These are phyloP conservation scores for Kryphioiulus occultus DNA, from an alignment of 2,888 invertebrate species.

Conservation along the genomic window DNA sequence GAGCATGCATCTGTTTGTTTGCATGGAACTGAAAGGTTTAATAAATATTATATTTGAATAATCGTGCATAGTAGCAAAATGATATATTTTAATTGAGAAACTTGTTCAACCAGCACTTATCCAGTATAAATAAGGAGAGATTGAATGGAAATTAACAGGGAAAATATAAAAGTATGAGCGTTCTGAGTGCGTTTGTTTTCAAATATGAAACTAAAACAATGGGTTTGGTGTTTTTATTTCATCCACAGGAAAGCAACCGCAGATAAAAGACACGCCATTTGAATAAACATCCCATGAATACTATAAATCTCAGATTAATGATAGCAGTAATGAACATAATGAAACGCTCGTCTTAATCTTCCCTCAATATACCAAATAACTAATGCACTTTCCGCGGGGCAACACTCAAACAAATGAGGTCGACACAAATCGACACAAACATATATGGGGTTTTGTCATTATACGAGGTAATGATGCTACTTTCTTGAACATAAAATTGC, in stretches of 20 bases:
- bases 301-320: not conserved
- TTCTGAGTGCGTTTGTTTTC: not conserved
- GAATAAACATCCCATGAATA: constrained; percentile 1
- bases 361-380: not conserved
- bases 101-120: not conserved
- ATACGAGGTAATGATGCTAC: not conserved
- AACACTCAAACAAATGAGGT: not conserved
- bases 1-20: not conserved
- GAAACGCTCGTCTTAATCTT: not conserved
- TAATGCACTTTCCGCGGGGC: not conserved
- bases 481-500: no score
- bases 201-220: not conserved
- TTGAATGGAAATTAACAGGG: not conserved
- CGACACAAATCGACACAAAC: not conserved
- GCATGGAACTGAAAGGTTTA: not conserved
- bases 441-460: not conserved
- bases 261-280: constrained; percentile 4
- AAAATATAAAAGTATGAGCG: not conserved
- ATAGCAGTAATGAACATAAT: not conserved
- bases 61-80: not conserved
- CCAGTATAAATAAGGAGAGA: not conserved
- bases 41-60: not conserved
- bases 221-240: not conserved
- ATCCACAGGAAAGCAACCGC: not conserved
- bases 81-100: not conserved